phyloP scores from a whole-genome alignment of 2,888 invertebrate genomes.

The Mythimna lalbum region DNA sequence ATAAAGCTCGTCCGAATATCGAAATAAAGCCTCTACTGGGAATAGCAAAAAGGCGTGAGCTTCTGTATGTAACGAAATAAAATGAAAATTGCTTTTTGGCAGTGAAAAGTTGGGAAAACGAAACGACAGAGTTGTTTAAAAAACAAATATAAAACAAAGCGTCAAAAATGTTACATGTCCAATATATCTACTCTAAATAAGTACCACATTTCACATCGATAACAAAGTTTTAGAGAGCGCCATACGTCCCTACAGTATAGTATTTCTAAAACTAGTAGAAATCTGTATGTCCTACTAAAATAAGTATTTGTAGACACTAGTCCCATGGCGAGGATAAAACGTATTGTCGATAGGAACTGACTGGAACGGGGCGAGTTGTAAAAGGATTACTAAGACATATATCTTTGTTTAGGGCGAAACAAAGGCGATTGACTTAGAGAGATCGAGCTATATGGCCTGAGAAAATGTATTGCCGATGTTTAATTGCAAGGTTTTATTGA shows the following conservation, averaged over 20 bases:
- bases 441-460: conserved; percentile 56
- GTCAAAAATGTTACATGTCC: not conserved
- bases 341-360: conserved; percentile 73
- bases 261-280: conserved; percentile 39
- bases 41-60: too few species aligned
- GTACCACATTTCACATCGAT: not conserved
- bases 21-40: too few species aligned
- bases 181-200: not conserved
- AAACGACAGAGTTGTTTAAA: not conserved
- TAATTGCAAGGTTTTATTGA: conserved; percentile 58
- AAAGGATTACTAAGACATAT: conserved; percentile 73
- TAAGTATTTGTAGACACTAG: conserved; percentile 46
- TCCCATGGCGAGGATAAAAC: conserved; percentile 69
- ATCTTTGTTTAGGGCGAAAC: conserved; percentile 74
- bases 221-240: conserved; percentile 7
- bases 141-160: not conserved
- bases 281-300: conserved; percentile 33
- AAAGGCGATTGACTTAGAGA: conserved; percentile 51
- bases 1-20: too few species aligned
- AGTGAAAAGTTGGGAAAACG: not conserved
- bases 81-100: not conserved
- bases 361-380: conserved; percentile 57
- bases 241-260: conserved; percentile 14
- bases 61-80: not conserved
- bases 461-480: conserved; percentile 56